phyloP scores from a whole-genome alignment of 2,888 invertebrate genomes.

The Anthrax anthrax region DNA sequence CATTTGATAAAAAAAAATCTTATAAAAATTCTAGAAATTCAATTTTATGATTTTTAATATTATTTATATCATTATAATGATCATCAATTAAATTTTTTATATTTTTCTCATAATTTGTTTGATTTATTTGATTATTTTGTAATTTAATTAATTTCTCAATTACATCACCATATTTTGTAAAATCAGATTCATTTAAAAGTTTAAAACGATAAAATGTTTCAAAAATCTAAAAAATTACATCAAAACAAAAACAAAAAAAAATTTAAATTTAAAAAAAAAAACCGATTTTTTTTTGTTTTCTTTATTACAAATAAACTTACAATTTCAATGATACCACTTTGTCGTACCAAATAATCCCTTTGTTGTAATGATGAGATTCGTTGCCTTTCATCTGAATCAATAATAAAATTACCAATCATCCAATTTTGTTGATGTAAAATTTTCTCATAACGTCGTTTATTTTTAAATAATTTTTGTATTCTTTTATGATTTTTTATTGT shows the following conservation, averaged over 20 bases:
- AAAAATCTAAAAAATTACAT: constrained; percentile 20
- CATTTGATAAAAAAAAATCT: too few species aligned
- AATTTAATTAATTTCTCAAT: background rate
- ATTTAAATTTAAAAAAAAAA: background rate
- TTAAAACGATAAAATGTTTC: constrained; percentile 20
- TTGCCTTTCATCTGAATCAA: constrained; percentile 52
- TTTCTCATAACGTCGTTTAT: constrained; percentile 18
- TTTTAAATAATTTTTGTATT: background rate
- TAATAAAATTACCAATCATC: constrained; percentile 40
- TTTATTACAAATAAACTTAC: constrained; percentile 29
- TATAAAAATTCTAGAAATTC: too few species aligned
- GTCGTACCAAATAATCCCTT: constrained; percentile 52
- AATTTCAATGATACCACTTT: constrained; percentile 53
- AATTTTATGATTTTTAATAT: too few species aligned
- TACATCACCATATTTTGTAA: constrained; percentile 18
- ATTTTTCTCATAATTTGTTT: background rate
- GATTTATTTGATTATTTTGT: too few species aligned
- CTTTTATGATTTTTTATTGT: constrained; percentile 20
- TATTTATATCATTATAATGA: too few species aligned
- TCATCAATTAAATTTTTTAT: too few species aligned
- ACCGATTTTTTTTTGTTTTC: too few species aligned
- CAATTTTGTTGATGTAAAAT: constrained; percentile 40
- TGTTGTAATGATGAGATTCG: constrained; percentile 49
- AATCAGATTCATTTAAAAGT: constrained; percentile 27
- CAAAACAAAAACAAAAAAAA: background rate